Conservation (phyloP, 2,888 invertebrate genomes). For the Lepidocyrtoides sp. region DNA sequence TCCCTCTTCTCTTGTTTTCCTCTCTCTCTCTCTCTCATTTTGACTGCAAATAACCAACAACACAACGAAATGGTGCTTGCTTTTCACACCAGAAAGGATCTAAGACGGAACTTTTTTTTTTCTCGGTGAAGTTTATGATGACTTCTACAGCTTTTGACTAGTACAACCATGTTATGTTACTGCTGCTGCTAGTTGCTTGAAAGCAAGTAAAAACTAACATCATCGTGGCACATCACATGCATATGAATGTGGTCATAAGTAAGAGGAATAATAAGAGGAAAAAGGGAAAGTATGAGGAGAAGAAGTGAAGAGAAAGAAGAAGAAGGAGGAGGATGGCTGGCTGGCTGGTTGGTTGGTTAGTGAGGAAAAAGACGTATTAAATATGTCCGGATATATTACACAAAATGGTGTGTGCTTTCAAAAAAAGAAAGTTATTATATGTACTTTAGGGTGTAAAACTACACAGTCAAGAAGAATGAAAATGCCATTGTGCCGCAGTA, state of each 20-base stretch:
- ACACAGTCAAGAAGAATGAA: too few species aligned
- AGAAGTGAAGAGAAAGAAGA: not conserved
- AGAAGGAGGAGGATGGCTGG: not conserved
- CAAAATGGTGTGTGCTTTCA: constrained; percentile 65
- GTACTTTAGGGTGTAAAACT: constrained; percentile 9
- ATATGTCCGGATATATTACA: constrained; percentile 75
- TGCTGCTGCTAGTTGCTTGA: not conserved
- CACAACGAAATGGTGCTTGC: not conserved
- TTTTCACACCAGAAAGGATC: not conserved
- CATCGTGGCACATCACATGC: constrained; percentile 59
- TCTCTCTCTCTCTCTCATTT: too few species aligned
- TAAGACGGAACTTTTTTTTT: constrained; percentile 62
- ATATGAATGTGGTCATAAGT: constrained; percentile 55
- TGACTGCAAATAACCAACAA: constrained; percentile 4
- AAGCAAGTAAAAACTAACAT: constrained; percentile 41
- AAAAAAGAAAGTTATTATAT: constrained; percentile 67
- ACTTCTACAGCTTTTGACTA: constrained; percentile 67
- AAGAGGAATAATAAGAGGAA: constrained; percentile 12
- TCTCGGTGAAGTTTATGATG: constrained; percentile 68
- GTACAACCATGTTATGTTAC: constrained; percentile 1
- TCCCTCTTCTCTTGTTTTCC: too few species aligned
- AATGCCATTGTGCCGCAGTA: not conserved
- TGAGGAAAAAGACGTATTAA: constrained; percentile 66
- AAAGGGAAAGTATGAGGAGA: not conserved
- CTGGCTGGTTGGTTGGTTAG: too few species aligned